Percentiles rank a stretch among this genome's conserved stretches.
phyloP scores from a whole-genome alignment of 2,113 vertebrate species.

The Microcebus ravelobensis region DNA sequence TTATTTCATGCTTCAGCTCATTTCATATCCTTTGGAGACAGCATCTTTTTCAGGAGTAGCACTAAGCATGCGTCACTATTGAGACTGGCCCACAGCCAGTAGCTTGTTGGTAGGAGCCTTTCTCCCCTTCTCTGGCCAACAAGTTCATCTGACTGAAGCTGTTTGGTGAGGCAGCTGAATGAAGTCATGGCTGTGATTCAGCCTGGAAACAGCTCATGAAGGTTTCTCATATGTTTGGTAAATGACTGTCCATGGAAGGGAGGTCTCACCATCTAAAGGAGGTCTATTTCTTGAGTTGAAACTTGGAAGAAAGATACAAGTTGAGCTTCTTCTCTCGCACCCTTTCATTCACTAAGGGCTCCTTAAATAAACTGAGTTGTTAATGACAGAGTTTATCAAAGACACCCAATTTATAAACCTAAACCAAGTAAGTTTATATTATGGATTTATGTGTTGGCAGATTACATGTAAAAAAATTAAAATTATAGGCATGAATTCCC shows the following conservation, averaged over 20 bases:
- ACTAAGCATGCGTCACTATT: constrained; percentile 35
- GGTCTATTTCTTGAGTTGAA: neutral
- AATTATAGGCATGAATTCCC: constrained; percentile 22
- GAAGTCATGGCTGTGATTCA: constrained; percentile 58
- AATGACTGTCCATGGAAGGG: constrained; percentile 28
- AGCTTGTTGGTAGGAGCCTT: constrained; percentile 65
- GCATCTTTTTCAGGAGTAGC: constrained; percentile 49
- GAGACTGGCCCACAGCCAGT: constrained; percentile 72
- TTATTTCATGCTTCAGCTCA: constrained; percentile 53
- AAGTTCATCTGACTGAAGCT: constrained; percentile 30
- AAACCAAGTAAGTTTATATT: constrained; percentile 66
- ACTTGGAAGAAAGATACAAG: constrained; percentile 54
- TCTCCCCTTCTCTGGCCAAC: constrained; percentile 48
- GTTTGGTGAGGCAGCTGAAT: constrained; percentile 27
- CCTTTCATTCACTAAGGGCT: constrained; percentile 53
- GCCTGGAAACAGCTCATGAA: constrained; percentile 9
- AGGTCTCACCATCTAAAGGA: neutral
- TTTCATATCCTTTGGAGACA: constrained; percentile 52
- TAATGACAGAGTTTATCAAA: constrained; percentile 65
- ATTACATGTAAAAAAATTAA: constrained; percentile 37
- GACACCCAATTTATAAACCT: constrained; percentile 64
- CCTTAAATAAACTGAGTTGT: neutral
- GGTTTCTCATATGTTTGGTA: constrained; percentile 60
- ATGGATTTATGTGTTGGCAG: constrained; percentile 67
- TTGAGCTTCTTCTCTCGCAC: constrained; percentile 18